Evolutionary conservation across 2,113 vertebrate species (phyloP), one percentile per base, ranked within the genome.

Genomic region (Corythornis madagascariensis): DNA sequence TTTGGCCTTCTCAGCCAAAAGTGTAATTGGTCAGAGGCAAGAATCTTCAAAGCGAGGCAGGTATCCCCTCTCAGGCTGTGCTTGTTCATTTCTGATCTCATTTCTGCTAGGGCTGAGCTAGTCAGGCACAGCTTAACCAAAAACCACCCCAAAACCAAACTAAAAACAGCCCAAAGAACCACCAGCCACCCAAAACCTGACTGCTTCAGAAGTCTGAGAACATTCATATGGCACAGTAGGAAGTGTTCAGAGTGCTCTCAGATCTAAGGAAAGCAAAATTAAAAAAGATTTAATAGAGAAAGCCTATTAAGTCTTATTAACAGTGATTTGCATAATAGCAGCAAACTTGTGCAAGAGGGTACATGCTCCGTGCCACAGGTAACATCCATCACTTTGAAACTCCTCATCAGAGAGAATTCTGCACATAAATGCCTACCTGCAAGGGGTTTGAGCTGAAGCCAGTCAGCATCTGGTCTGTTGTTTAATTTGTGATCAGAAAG

Each of bases 401-500:
- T 73, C 7, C 7, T 9, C 17, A 9, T 35, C 48, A 64, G 15
- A 45, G 64, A 83, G 50, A 63, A 75, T 69, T 26, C 63, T 88
- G 75, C 83, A 86, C 86, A 75, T 59, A 91, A 79, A 97, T 96
- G 94, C 69, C 97, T 98, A 97, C 98, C 98, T 74, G 96, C 97
- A 80, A 99, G 97, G 7, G 98, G 98, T 96, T 98, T 99, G 88
- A 99, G 98, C 94, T 99, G 98, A 60, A 99, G 97, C 99, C 99
- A 99, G 97, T 99, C 99, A 20, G 98, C 97, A 81, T 99, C 98
- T 3, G 99, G 99, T 71, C 98, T 98, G 3, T 98, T 98, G 80
- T 99, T 99, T 92, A 99, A 96, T 88, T 99, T 99, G 87, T 99
- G 99, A 95, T 99, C 99, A 1, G 99, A 99, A 94, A 99, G 97